Base-by-base conservation (phyloP, 2,113 vertebrate species). In the Osmerus eperlanus region DNA sequence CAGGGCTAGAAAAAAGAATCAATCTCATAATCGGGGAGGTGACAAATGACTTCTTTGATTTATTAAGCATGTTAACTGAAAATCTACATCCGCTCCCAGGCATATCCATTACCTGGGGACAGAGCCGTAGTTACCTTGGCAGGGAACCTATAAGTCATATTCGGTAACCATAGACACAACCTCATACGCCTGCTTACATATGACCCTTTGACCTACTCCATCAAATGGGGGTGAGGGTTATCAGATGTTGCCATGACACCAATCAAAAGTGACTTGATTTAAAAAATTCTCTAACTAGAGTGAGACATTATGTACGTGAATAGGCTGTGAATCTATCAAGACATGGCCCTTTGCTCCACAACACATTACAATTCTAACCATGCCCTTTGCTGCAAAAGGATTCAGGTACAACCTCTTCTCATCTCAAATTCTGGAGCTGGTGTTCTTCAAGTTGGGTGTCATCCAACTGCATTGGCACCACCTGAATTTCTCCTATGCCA, bases 11-110 rank as follows among this genome's bases (percentile, higher is more conserved):
- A 60, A 60, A 60, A 13, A 19, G 58, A 64, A 63, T 63, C 28
- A 55, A 66, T 13, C 25, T n/a, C 41, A 28, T 58, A 12, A 32
- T n/a, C 65, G 16, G 29, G 61, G 52, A 71, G 62, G 68, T 23
- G 69, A 19, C 3, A 71, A 56, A 75, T 58, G 11, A 28, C 32
- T 29, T 23, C 54, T 53, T 67, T 71, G 69, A 70, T 72, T 75
- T 72, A 81, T 75, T 78, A 56, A 65, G 54, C 41, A 58, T 67
- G 55, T 56, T 75, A 23, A 63, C 76, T 64, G 21, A 28, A 25
- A 25, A 59, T 66, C 65, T 73, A 9, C 66, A 25, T 65, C n/a
- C 12, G 51, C 5, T 21, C n/a, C 28, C 52, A 52, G 47, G 55
- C 19, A 1, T 62, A 41, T 52, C 16, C 68, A 75, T 66, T 73